Evolutionary conservation across 2,797 vertebrate genomes (phyloP), one percentile per base, ranked within the genome.

Genomic region (Poecilia picta): DNA sequence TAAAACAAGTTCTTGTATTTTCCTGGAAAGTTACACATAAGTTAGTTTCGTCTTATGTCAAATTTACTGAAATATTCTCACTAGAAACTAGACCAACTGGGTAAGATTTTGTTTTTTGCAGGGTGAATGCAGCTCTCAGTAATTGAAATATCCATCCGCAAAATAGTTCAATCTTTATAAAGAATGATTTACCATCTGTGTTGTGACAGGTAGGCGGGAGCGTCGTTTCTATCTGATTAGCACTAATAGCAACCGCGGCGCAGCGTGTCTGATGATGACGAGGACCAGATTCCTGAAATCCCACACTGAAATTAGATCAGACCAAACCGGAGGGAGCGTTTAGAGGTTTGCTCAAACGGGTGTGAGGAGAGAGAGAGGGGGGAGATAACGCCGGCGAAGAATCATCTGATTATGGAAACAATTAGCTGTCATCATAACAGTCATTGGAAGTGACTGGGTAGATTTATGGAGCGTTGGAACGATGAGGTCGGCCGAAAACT

Each of bases 241-340:
- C 71, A 85, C 73, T 71, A 81, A 86, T 68, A 73, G 72, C 39
- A 83, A 83, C 20, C 15, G 5, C 33, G 8, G 4, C 62, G 75
- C 77, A 33, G 76, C 64, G 8, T 73, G 12, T 55, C 81, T 53
- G 74, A 82, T 51, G 51, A 59, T 90, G 93, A 92, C 77, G 80
- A 93, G 87, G 84, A 92, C 74, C 92, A 90, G 90, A 92, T 91
- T 93, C 87, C 80, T 87, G 76, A 1, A 81, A 83, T 79, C 84
- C 47, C 59, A 57, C 36, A 33, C 81, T 79, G 71, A 93, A 91
- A 94, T 94, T 92, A 90, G 89, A 95, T 94, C 89, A 92, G 86
- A 80, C 81, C 87, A 84, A 90, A 91, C 88, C 82, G 80, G 78
- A 76, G 76, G 78, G 81, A 86, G 88, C 25, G 78, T 91, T 93